phyloP scores from a whole-genome alignment of 1,140 invertebrate genomes.

The Drosophila nigrodunni region DNA sequence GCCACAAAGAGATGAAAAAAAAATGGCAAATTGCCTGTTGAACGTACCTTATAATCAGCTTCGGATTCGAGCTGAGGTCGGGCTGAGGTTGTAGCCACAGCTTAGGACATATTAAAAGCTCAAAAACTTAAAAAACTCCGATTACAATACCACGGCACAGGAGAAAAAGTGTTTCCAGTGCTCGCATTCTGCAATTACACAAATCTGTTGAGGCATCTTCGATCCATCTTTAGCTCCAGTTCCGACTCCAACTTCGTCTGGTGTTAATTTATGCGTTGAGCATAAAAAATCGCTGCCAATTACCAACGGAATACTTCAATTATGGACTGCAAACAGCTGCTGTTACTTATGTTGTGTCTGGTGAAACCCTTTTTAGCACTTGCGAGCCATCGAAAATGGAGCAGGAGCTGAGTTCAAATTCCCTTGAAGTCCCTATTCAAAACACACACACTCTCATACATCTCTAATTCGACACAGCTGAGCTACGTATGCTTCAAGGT shows the following conservation, averaged over 20 bases:
- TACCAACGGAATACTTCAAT: conserved; percentile 77
- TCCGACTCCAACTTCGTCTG: conserved; percentile 40
- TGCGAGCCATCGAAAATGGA: conserved; percentile 13
- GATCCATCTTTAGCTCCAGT: conserved; percentile 24
- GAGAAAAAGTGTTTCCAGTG: background rate
- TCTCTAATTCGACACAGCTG: conserved; percentile 53
- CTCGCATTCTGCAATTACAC: conserved; percentile 67
- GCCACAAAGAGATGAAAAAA: conserved; percentile 27
- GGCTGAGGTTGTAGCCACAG: background rate
- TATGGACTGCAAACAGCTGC: conserved; percentile 78
- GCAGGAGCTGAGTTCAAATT: conserved; percentile 23
- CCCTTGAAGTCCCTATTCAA: conserved; percentile 12
- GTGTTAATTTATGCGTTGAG: conserved; percentile 81
- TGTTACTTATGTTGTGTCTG: conserved; percentile 23
- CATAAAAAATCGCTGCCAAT: conserved; percentile 78
- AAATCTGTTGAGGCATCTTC: conserved; percentile 62
- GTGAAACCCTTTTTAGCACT: conserved; percentile 78
- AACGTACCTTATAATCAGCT: conserved; percentile 61
- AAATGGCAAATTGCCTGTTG: conserved; percentile 60
- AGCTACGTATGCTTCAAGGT: conserved; percentile 46
- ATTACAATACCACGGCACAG: conserved; percentile 38
- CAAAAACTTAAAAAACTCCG: conserved; percentile 43
- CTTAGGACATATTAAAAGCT: conserved; percentile 62
- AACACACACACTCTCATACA: conserved; percentile 48
- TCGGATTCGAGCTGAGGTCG: background rate